phyloP scores from a whole-genome alignment of 2,797 vertebrate genomes.

The Squalus acanthias region DNA sequence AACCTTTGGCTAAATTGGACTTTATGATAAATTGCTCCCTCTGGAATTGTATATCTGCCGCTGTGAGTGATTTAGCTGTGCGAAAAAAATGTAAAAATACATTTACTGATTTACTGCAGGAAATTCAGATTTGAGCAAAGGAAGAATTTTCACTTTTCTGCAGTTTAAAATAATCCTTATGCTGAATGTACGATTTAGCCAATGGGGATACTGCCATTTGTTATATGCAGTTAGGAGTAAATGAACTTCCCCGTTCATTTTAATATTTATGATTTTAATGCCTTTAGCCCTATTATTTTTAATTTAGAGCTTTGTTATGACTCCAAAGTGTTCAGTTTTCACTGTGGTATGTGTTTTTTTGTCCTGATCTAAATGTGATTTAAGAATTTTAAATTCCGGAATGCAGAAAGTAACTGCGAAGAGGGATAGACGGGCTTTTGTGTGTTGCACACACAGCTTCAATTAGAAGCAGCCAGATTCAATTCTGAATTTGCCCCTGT shows the following conservation, averaged over 20 bases:
- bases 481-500: conserved; percentile 31
- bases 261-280: conserved; percentile 23
- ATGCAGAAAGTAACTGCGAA: background rate
- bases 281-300: background rate
- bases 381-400: conserved; percentile 9
- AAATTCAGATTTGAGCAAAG: conserved; percentile 51
- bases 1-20: conserved; percentile 11
- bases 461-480: conserved; percentile 23
- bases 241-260: background rate
- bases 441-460: background rate
- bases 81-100: conserved; percentile 53
- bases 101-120: conserved; percentile 51
- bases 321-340: background rate
- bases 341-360: background rate
- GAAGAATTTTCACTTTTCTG: conserved; percentile 48
- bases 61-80: conserved; percentile 40
- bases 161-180: conserved; percentile 6
- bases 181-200: background rate
- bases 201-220: background rate
- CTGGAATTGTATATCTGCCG: conserved; percentile 46
- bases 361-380: background rate
- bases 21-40: conserved; percentile 45
- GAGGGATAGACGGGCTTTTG: conserved; percentile 9
- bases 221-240: background rate
- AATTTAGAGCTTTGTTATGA: background rate